Evolutionary conservation across 2,888 invertebrate genomes (phyloP).

Genomic region (Diarsia rubi): DNA sequence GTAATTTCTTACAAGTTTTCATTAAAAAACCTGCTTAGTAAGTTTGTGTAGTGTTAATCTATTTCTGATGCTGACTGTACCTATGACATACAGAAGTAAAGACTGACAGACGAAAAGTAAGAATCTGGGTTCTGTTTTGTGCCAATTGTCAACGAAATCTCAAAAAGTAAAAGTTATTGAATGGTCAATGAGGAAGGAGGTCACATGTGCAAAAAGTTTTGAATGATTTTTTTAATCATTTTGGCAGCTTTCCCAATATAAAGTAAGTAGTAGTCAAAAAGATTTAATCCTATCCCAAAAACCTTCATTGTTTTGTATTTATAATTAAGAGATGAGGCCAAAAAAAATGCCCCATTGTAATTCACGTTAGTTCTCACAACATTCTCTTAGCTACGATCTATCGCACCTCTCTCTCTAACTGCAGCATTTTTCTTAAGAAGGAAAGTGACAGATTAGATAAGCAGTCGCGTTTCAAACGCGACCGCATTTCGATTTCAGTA

Average conservation of each 20-base stretch:
- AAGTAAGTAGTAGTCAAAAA: conserved; percentile 18
- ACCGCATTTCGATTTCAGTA: conserved; percentile 73
- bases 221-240: neutral
- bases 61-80: no score
- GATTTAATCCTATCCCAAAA: conserved; percentile 68
- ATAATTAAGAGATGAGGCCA: conserved; percentile 71
- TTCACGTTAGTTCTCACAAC: conserved; percentile 74
- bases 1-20: no score
- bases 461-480: conserved; percentile 56
- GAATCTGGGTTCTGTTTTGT: neutral
- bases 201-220: conserved; percentile 21
- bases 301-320: conserved; percentile 68
- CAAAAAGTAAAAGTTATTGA: conserved; percentile 46
- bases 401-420: conserved; percentile 73
- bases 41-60: no score
- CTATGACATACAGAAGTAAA: no score
- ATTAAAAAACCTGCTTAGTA: no score
- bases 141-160: neutral
- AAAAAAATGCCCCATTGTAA: conserved; percentile 75
- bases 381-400: conserved; percentile 69
- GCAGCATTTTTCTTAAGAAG: conserved; percentile 54
- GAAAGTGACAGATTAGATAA: conserved; percentile 70
- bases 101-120: neutral
- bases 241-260: conserved; percentile 17
- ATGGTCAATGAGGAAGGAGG: conserved; percentile 28